A percentile compares a stretch with the other conserved stretches of the same genome.
phyloP scores from a whole-genome alignment of 2,888 invertebrate genomes.

The Idaea aversata region DNA sequence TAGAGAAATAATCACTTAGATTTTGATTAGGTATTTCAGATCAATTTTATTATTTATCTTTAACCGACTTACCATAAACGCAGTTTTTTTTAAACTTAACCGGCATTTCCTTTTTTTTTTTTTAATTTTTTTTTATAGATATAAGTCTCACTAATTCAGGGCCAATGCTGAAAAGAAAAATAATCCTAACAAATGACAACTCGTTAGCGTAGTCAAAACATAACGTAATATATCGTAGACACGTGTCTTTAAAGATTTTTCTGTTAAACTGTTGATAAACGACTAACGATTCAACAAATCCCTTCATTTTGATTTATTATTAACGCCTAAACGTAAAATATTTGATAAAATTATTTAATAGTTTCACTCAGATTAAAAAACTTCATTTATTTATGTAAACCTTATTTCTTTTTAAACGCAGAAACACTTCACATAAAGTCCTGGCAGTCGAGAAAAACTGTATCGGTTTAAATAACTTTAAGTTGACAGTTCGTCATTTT shows the following conservation, averaged over 20 bases:
- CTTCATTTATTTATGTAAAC: background rate
- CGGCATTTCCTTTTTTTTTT: background rate
- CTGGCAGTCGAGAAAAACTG: slow-evolving; percentile 25
- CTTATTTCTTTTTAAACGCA: slow-evolving; percentile 4
- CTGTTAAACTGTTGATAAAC: background rate
- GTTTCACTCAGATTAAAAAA: background rate
- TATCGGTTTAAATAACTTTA: slow-evolving; percentile 29
- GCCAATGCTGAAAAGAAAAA: slow-evolving; percentile 9
- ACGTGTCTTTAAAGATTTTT: slow-evolving; percentile 6
- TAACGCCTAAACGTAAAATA: background rate
- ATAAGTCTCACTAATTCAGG: background rate
- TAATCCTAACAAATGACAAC: slow-evolving; percentile 22
- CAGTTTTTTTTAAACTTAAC: background rate
- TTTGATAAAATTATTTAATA: background rate
- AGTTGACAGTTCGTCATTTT: slow-evolving; percentile 70
- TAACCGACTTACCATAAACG: background rate
- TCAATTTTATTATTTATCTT: slow-evolving; percentile 10
- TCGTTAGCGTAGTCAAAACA: slow-evolving; percentile 34
- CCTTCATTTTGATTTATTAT: slow-evolving; percentile 1
- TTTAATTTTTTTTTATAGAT: background rate
- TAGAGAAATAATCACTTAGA: too few relatives aligned
- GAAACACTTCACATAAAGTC: slow-evolving; percentile 31
- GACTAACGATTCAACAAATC: background rate
- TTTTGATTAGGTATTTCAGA: too few relatives aligned
- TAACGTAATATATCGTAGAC: slow-evolving; percentile 21